Evolutionary conservation across 1,140 invertebrate genomes (phyloP).

Genomic region (Luehdorfia chinensis): DNA sequence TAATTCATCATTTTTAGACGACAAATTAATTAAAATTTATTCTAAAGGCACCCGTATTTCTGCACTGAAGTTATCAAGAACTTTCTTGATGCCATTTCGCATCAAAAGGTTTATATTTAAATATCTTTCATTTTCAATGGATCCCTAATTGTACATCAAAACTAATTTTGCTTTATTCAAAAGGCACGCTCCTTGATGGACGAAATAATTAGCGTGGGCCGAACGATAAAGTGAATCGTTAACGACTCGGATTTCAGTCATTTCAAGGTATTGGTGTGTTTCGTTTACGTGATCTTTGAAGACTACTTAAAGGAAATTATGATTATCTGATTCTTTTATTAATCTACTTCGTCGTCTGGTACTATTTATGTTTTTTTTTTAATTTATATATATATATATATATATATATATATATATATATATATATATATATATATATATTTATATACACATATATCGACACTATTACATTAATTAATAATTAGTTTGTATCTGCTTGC

Average conservation of each 20-base stretch:
- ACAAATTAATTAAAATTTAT: no score
- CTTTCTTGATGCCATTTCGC: neutral
- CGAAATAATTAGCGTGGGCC: conserved; percentile 36
- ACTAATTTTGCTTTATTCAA: conserved; percentile 31
- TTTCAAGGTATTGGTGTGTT: neutral
- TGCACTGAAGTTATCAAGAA: no score
- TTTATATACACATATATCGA: no score
- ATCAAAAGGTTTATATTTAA: conserved; percentile 15
- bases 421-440: no score
- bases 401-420: no score
- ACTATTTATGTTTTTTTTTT: no score
- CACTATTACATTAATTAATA: no score
- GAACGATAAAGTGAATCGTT: conserved; percentile 29
- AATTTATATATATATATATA: no score
- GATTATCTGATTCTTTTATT: neutral
- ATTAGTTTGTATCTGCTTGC: no score
- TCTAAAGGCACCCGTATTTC: no score
- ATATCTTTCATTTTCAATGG: conserved; percentile 20
- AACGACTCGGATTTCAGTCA: conserved; percentile 15
- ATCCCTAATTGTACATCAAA: conserved; percentile 33
- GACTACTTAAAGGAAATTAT: neutral
- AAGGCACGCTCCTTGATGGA: conserved; percentile 22
- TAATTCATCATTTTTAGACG: no score
- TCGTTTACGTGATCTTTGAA: neutral
- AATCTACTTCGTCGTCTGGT: no score